Percentiles rank a stretch among this genome's conserved stretches.
Evolutionary conservation across 2,113 vertebrate species (phyloP).

Genomic region (Chitala chitala): DNA sequence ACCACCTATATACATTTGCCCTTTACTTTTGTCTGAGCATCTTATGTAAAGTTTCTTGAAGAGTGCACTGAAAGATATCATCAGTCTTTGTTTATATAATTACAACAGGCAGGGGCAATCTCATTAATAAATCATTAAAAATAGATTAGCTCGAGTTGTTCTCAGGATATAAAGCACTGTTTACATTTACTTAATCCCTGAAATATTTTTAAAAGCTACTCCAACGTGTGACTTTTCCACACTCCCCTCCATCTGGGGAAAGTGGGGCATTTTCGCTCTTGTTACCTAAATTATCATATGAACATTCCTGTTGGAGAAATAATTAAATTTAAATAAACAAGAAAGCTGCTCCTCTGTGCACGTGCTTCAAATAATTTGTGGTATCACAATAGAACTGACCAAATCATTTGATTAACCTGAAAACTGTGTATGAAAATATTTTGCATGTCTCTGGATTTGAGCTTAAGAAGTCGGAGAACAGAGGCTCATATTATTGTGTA

Average conservation of each 20-base stretch:
- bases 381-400: constrained; percentile 1
- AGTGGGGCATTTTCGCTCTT: background rate
- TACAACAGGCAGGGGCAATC: background rate
- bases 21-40: background rate
- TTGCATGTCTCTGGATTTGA: background rate
- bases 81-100: constrained; percentile 12
- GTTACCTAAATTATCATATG: constrained; percentile 10
- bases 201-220: constrained; percentile 15
- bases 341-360: background rate
- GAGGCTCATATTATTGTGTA: background rate
- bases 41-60: no score
- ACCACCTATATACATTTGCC: background rate
- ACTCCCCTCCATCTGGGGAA: background rate
- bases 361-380: background rate
- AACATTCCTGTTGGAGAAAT: constrained; percentile 4
- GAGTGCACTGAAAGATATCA: background rate
- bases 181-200: constrained; percentile 5
- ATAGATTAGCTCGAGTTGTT: background rate
- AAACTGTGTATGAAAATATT: background rate
- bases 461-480: no score
- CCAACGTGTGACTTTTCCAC: background rate
- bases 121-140: constrained; percentile 19
- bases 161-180: background rate
- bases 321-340: constrained; percentile 12
- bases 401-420: background rate